phyloP scores from a whole-genome alignment of 2,797 vertebrate species.

The Liparis tanakae region DNA sequence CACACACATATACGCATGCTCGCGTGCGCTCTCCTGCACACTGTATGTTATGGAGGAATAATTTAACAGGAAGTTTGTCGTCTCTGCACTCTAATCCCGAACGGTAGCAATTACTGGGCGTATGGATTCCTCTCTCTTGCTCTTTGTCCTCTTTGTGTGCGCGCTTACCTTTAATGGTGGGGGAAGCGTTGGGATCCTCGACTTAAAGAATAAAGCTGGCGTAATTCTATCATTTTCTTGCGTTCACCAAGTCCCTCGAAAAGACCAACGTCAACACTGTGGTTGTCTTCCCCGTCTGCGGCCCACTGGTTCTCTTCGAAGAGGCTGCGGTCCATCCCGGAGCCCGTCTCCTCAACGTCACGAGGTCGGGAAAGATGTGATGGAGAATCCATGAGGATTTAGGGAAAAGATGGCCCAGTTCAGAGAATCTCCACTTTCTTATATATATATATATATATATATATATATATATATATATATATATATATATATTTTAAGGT shows the following conservation, averaged over 20 bases:
- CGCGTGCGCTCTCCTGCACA: background rate
- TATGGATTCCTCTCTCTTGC: slow-evolving; percentile 2
- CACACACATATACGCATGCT: no score
- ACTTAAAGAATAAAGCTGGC: background rate
- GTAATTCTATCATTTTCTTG: background rate
- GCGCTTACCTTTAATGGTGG: background rate
- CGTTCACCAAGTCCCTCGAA: background rate
- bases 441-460: no score
- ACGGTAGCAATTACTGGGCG: slow-evolving; percentile 7
- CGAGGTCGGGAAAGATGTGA: background rate
- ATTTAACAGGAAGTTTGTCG: slow-evolving; percentile 16
- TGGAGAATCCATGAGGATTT: background rate
- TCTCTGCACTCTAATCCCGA: slow-evolving; percentile 26
- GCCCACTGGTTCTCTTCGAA: background rate
- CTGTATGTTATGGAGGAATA: background rate
- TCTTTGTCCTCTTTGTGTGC: background rate
- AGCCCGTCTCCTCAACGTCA: background rate
- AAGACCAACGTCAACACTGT: background rate
- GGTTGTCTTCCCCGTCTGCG: background rate
- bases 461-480: no score
- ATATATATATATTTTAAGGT: no score
- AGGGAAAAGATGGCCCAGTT: background rate
- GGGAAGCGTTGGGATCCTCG: background rate
- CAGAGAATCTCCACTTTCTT: background rate
- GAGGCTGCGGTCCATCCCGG: background rate